These are phyloP conservation scores for Nasonia giraulti DNA, from an alignment of 1,140 invertebrate genomes.

Conservation along the genomic window DNA sequence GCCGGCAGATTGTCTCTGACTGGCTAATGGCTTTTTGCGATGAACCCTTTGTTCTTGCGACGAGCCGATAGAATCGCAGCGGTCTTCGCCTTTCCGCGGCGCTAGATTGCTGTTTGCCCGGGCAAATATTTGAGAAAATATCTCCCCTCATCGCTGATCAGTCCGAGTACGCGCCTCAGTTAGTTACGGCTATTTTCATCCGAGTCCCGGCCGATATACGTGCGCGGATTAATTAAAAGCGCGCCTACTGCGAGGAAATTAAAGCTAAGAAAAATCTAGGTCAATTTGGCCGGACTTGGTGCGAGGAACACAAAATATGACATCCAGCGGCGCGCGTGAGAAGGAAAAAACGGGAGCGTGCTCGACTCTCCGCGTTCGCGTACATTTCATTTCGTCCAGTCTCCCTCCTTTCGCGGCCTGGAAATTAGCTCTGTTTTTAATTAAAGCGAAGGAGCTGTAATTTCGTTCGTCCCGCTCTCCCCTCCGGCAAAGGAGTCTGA, in stretches of 20 bases:
- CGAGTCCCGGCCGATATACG: too few species aligned
- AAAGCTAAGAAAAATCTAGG: slow-evolving; percentile 26
- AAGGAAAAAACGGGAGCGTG: not conserved
- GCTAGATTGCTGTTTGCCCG: too few species aligned
- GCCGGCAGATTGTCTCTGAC: not conserved
- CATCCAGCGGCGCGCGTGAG: not conserved
- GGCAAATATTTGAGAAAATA: too few species aligned
- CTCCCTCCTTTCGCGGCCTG: not conserved
- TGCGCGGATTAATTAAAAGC: too few species aligned
- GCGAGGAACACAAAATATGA: not conserved
- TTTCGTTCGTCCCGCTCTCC: slow-evolving; percentile 13
- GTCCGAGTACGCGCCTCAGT: too few species aligned
- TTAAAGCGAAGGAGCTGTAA: slow-evolving; percentile 33
- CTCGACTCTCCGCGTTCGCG: not conserved
- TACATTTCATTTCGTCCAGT: slow-evolving; percentile 8
- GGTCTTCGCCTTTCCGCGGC: too few species aligned
- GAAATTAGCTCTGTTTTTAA: slow-evolving; percentile 45
- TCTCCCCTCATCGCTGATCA: too few species aligned
- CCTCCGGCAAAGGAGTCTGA: not conserved
- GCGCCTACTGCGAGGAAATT: too few species aligned
- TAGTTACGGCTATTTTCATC: too few species aligned
- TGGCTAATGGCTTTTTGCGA: slow-evolving; percentile 1
- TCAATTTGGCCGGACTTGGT: slow-evolving; percentile 1
- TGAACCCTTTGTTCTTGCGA: slow-evolving; percentile 1
- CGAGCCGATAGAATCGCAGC: too few species aligned